Evolutionary conservation across 2,888 invertebrate species (phyloP).

Genomic region (Eilema depressum): DNA sequence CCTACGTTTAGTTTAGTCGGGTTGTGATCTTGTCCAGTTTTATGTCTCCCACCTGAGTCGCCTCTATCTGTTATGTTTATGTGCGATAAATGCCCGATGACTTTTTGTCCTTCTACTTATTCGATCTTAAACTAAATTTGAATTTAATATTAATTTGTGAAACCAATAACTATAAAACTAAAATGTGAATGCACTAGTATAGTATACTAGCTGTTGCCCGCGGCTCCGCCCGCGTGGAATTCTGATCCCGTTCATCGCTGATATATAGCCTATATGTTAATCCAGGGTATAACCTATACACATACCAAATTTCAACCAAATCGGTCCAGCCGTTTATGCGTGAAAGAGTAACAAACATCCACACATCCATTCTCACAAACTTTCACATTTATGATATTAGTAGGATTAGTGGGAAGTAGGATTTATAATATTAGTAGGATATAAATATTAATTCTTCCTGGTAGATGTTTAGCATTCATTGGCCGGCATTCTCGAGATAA

Average conservation of each 20-base stretch:
- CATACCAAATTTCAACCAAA: too few species aligned
- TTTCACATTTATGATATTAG: too few species aligned
- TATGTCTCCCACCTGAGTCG: constrained; percentile 66
- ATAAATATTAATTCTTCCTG: constrained; percentile 40
- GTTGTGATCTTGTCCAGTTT: constrained; percentile 67
- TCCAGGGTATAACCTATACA: too few species aligned
- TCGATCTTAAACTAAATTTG: constrained; percentile 40
- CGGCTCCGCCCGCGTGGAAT: too few species aligned
- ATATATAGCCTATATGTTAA: too few species aligned
- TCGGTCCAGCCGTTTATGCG: too few species aligned
- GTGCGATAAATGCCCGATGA: constrained; percentile 45
- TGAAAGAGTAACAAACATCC: too few species aligned
- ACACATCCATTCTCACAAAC: too few species aligned
- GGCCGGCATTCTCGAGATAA: constrained; percentile 30
- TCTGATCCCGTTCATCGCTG: too few species aligned
- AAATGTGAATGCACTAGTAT: constrained; percentile 32
- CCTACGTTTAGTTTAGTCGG: constrained; percentile 68
- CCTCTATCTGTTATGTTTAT: constrained; percentile 56
- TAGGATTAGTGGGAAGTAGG: too few species aligned
- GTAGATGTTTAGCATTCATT: constrained; percentile 29
- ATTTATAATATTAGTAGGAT: too few species aligned
- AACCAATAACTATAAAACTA: constrained; percentile 30
- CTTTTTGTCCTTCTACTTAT: constrained; percentile 44
- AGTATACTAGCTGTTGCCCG: too few species aligned
- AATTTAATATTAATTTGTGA: constrained; percentile 44